Evolutionary conservation across 2,797 vertebrate genomes (phyloP).

Genomic region (Pseudomugil tenellus): DNA sequence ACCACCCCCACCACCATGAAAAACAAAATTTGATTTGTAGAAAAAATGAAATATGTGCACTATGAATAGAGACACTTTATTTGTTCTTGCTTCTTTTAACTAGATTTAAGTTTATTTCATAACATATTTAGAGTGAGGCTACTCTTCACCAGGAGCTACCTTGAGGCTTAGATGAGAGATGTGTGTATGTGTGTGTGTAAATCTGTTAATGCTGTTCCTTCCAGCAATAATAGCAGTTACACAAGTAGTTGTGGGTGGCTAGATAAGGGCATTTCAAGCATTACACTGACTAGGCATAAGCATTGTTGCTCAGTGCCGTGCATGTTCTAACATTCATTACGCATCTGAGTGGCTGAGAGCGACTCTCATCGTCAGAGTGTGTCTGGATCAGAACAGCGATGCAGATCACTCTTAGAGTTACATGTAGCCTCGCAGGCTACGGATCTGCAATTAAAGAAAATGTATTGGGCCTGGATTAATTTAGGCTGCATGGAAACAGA

Average conservation of each 20-base stretch:
- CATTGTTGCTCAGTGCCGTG: constrained; percentile 23
- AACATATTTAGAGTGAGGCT: constrained; percentile 1
- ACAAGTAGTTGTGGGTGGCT: constrained; percentile 34
- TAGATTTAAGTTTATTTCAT: constrained; percentile 7
- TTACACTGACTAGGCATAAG: constrained; percentile 30
- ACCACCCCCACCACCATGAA: no score
- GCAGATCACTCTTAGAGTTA: constrained; percentile 29
- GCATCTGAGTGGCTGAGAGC: constrained; percentile 9
- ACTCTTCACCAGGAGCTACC: constrained; percentile 12
- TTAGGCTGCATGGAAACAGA: constrained; percentile 3
- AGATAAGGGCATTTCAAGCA: constrained; percentile 38
- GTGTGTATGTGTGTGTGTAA: constrained; percentile 5
- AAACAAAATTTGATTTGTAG: background rate
- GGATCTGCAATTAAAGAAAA: constrained; percentile 27
- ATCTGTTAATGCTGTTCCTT: constrained; percentile 34
- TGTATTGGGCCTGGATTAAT: constrained; percentile 10
- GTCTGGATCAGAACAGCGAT: constrained; percentile 46
- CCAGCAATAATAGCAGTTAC: constrained; percentile 28
- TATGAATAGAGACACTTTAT: background rate
- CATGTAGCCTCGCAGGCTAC: constrained; percentile 11
- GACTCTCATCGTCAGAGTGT: constrained; percentile 29
- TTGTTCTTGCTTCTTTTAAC: background rate
- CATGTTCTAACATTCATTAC: constrained; percentile 26
- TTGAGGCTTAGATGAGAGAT: constrained; percentile 8
- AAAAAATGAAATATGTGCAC: background rate